Evolutionary conservation across 2,797 vertebrate species (phyloP).

Genomic region (Cyprinodon diabolis): DNA sequence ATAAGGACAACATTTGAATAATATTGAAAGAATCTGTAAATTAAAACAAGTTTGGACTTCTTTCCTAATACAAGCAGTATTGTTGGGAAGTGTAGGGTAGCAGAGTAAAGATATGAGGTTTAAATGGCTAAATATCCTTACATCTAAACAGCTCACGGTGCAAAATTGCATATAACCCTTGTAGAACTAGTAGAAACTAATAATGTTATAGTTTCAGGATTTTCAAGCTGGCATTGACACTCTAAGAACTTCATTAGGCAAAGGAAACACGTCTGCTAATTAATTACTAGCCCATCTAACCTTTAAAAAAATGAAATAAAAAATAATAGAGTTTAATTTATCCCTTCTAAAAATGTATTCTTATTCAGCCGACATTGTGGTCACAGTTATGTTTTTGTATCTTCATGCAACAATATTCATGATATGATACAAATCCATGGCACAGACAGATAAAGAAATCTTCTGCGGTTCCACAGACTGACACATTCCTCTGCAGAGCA

Average conservation of each 20-base stretch:
- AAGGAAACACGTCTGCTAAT: background rate
- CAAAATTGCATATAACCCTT: background rate
- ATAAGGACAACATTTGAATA: too few relatives aligned
- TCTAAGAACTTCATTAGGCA: background rate
- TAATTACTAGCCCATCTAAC: background rate
- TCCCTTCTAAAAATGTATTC: background rate
- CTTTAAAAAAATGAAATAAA: background rate
- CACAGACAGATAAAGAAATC: conserved; percentile 55
- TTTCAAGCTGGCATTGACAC: background rate
- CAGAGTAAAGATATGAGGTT: background rate
- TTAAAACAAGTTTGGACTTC: background rate
- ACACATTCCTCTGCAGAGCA: conserved; percentile 74
- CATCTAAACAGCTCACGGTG: background rate
- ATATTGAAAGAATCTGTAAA: background rate
- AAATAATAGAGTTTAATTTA: background rate
- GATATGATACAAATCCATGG: conserved; percentile 23
- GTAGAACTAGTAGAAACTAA: background rate
- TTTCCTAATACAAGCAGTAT: background rate
- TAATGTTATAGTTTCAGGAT: background rate
- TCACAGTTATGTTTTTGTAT: background rate
- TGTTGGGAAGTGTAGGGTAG: background rate
- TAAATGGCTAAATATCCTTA: background rate
- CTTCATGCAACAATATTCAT: background rate
- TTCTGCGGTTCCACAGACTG: conserved; percentile 57
- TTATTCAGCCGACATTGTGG: background rate